phyloP scores from a whole-genome alignment of 2,888 invertebrate species.

The Acrobasis consociella region DNA sequence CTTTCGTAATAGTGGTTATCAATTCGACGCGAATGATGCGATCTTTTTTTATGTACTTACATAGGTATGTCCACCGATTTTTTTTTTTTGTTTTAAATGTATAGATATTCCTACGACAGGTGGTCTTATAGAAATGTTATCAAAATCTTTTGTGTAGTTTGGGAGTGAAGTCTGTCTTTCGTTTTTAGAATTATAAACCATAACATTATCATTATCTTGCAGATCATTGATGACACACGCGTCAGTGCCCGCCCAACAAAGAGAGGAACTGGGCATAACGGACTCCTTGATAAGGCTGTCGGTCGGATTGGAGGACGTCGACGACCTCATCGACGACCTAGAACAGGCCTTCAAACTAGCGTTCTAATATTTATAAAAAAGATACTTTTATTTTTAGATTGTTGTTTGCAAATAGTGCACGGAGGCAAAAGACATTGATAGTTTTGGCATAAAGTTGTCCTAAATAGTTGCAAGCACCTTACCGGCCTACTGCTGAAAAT shows the following conservation, averaged over 20 bases:
- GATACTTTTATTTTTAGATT: background rate
- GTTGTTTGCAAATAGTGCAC: background rate
- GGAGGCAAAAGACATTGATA: too few relatives aligned
- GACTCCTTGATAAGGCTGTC: slow-evolving; percentile 94
- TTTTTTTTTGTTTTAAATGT: too few relatives aligned
- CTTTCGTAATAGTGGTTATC: too few relatives aligned
- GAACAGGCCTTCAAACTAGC: slow-evolving; percentile 88
- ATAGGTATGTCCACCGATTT: too few relatives aligned
- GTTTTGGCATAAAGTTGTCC: too few relatives aligned
- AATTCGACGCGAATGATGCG: too few relatives aligned
- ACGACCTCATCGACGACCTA: slow-evolving; percentile 93
- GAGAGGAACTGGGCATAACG: slow-evolving; percentile 89
- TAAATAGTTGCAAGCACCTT: too few relatives aligned
- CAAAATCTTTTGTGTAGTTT: too few relatives aligned
- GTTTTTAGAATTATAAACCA: background rate
- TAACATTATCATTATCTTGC: slow-evolving; percentile 43
- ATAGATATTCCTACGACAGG: too few relatives aligned
- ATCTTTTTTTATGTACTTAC: too few relatives aligned
- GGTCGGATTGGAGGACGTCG: slow-evolving; percentile 93
- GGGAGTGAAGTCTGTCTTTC: background rate
- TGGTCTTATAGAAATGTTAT: too few relatives aligned
- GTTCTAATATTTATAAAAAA: slow-evolving; percentile 45
- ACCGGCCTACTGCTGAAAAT: too few relatives aligned
- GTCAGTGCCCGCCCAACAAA: slow-evolving; percentile 90
- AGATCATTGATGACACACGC: slow-evolving; percentile 98